phyloP scores from a whole-genome alignment of 2,797 vertebrate species.

The Antrozous pallidus region DNA sequence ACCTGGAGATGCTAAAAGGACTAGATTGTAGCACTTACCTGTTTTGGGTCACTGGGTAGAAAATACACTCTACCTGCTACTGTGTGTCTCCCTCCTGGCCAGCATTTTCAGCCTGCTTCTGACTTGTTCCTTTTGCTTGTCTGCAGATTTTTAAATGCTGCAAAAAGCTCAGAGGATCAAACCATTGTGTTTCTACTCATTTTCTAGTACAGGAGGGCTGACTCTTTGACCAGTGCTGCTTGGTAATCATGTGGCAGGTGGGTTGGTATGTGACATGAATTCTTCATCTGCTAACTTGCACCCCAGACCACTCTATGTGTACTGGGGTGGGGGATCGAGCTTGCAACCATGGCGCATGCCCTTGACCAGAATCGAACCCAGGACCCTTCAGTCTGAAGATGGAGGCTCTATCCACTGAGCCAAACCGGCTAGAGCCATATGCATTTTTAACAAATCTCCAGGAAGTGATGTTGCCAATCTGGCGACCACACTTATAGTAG shows the following conservation, averaged over 20 bases:
- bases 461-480: not conserved
- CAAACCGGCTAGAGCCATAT: not conserved
- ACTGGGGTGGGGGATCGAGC: no score
- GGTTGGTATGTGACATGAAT: not conserved
- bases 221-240: not conserved
- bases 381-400: no score
- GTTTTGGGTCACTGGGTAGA: not conserved
- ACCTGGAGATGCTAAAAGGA: not conserved
- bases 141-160: not conserved
- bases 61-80: not conserved
- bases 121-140: not conserved
- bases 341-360: no score
- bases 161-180: not conserved
- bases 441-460: not conserved
- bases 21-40: not conserved
- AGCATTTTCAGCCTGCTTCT: constrained; percentile 2
- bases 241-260: not conserved
- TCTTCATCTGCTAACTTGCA: not conserved
- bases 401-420: no score
- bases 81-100: not conserved
- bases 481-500: not conserved
- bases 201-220: not conserved
- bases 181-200: not conserved
- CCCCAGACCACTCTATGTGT: not conserved
- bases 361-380: no score